Evolutionary conservation across 2,888 invertebrate species (phyloP).

Genomic region (Protophormia terraenovae): DNA sequence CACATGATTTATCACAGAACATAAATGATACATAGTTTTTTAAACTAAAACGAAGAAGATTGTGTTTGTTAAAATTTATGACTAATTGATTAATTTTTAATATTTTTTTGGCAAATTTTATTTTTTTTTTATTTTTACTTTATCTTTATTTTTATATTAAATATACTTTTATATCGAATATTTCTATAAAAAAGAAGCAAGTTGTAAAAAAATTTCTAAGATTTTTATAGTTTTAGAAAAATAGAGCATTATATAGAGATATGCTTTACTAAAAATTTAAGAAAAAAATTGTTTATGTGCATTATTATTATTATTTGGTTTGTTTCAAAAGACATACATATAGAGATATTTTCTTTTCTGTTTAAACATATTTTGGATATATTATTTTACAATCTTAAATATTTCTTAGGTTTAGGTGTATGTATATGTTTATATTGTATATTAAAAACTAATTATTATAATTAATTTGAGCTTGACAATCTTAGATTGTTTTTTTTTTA

Average conservation of each 20-base stretch:
- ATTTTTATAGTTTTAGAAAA: constrained; percentile 54
- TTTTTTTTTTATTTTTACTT: constrained; percentile 56
- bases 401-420: background rate
- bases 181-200: constrained; percentile 62
- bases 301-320: constrained; percentile 14
- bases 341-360: constrained; percentile 39
- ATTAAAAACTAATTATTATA: constrained; percentile 25
- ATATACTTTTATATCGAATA: constrained; percentile 53
- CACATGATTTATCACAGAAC: constrained; percentile 77
- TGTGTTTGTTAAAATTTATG: constrained; percentile 8
- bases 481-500: constrained; percentile 46
- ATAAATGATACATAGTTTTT: constrained; percentile 74
- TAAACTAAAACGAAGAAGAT: constrained; percentile 41
- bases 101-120: constrained; percentile 38
- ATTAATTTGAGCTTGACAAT: constrained; percentile 58
- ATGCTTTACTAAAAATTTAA: constrained; percentile 59
- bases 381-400: constrained; percentile 44
- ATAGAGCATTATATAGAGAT: constrained; percentile 64
- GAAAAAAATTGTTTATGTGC: constrained; percentile 56
- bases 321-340: constrained; percentile 42
- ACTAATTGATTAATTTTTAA: background rate
- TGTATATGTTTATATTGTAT: constrained; percentile 22
- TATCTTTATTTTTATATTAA: constrained; percentile 44
- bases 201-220: constrained; percentile 59
- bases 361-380: constrained; percentile 9